These are phyloP conservation scores for Pseudomyrmex concolor DNA, from an alignment of 1,140 invertebrate genomes.

Conservation along the genomic window DNA sequence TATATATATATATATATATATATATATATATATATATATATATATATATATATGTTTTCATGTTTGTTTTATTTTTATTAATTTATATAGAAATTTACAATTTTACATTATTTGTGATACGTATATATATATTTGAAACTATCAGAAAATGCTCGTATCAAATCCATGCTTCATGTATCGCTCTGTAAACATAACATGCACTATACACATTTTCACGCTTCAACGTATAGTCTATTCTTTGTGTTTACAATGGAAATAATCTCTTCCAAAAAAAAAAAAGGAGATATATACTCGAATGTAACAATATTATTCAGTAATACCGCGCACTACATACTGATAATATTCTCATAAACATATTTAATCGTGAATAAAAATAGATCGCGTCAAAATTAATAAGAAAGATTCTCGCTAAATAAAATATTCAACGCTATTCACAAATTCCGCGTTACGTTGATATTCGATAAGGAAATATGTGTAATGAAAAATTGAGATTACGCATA, in stretches of 20 bases:
- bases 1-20: no score
- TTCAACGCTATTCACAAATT: slow-evolving; percentile 29
- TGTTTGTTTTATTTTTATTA: slow-evolving; percentile 31
- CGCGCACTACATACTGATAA: slow-evolving; percentile 14
- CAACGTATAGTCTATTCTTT: slow-evolving; percentile 21
- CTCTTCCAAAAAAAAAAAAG: slow-evolving; percentile 23
- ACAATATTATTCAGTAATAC: slow-evolving; percentile 47
- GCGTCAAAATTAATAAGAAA: background rate
- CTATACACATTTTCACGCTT: slow-evolving; percentile 23
- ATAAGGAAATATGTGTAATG: background rate
- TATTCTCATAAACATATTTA: slow-evolving; percentile 36
- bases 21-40: no score
- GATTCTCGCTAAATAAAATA: slow-evolving; percentile 21
- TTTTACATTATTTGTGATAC: slow-evolving; percentile 42
- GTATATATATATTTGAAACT: background rate
- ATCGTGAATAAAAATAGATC: slow-evolving; percentile 29
- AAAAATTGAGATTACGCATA: slow-evolving; percentile 27
- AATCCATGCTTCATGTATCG: slow-evolving; percentile 22
- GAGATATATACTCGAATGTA: slow-evolving; percentile 20
- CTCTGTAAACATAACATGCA: background rate
- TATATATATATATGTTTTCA: background rate
- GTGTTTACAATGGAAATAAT: slow-evolving; percentile 21
- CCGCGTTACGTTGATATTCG: background rate
- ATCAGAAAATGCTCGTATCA: slow-evolving; percentile 4
- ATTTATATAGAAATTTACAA: slow-evolving; percentile 14